These are phyloP conservation scores for Trissolcus basalis DNA, from an alignment of 1,140 invertebrate species.

Conservation along the genomic window DNA sequence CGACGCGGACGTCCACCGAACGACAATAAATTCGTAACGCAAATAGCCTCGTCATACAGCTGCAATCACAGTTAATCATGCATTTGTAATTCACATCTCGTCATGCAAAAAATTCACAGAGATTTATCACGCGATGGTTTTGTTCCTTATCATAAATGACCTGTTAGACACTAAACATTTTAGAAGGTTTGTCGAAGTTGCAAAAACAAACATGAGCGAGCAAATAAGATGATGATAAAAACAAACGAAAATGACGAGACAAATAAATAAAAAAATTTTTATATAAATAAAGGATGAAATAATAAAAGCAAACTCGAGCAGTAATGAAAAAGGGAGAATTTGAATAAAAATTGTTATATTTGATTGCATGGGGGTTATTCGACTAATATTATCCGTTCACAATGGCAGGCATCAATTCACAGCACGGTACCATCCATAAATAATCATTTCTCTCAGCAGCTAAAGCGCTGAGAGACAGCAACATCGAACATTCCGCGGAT, in stretches of 20 bases:
- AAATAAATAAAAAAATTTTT: too few relatives aligned
- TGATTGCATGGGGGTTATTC: background rate
- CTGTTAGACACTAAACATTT: background rate
- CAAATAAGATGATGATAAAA: too few relatives aligned
- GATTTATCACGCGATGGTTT: slow-evolving; percentile 37
- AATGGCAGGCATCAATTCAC: slow-evolving; percentile 42
- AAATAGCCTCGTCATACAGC: slow-evolving; percentile 45
- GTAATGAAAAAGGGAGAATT: slow-evolving; percentile 3
- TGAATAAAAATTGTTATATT: background rate
- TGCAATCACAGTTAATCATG: slow-evolving; percentile 50
- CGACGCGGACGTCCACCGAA: slow-evolving; percentile 35
- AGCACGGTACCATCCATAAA: slow-evolving; percentile 47
- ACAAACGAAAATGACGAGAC: too few relatives aligned
- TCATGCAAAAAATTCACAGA: slow-evolving; percentile 19
- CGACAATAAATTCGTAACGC: slow-evolving; percentile 54
- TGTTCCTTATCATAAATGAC: slow-evolving; percentile 17
- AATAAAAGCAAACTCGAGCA: too few relatives aligned
- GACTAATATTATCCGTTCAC: slow-evolving; percentile 23
- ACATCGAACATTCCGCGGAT: slow-evolving; percentile 62
- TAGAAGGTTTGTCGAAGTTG: background rate
- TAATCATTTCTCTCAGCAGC: slow-evolving; percentile 51
- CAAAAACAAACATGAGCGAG: too few relatives aligned
- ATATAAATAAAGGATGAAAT: too few relatives aligned
- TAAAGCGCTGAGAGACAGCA: slow-evolving; percentile 48
- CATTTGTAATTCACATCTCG: slow-evolving; percentile 40